phyloP scores from a whole-genome alignment of 2,888 invertebrate genomes.

The Pollenia angustigena region DNA sequence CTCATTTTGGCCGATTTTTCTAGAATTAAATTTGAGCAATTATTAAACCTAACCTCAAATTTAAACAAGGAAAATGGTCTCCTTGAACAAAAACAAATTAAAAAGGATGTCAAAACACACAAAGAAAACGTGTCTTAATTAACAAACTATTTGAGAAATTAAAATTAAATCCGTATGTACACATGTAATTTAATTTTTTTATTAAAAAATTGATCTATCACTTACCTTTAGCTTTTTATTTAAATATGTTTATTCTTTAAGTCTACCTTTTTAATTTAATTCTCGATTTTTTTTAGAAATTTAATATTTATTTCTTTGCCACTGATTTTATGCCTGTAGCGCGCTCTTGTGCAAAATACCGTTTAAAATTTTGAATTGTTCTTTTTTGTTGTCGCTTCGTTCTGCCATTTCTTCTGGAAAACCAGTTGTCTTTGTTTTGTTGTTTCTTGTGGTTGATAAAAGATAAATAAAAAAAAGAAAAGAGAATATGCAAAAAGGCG shows the following conservation, averaged over 20 bases:
- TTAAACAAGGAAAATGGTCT: constrained; percentile 38
- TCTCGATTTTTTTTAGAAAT: not conserved
- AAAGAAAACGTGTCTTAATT: constrained; percentile 13
- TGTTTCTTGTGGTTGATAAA: constrained; percentile 29
- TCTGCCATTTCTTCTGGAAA: constrained; percentile 26
- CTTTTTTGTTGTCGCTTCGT: constrained; percentile 42
- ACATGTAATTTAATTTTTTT: no score
- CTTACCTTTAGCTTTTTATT: no score
- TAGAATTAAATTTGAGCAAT: not conserved
- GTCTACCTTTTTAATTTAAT: not conserved
- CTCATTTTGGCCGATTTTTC: constrained; percentile 74
- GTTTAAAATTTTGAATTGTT: constrained; percentile 65
- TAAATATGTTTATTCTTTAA: no score
- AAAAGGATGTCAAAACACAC: constrained; percentile 39
- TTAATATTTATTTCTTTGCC: not conserved
- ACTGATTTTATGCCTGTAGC: constrained; percentile 31
- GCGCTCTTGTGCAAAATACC: constrained; percentile 65
- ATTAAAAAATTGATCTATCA: no score
- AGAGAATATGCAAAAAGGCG: constrained; percentile 36
- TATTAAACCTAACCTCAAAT: constrained; percentile 63
- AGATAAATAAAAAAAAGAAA: not conserved
- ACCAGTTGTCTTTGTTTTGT: constrained; percentile 49
- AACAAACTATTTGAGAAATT: no score
- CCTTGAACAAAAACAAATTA: constrained; percentile 26
- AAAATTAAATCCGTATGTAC: no score